Conservation (phyloP, 2,888 invertebrate species). For the Ectemnius cavifrons region DNA sequence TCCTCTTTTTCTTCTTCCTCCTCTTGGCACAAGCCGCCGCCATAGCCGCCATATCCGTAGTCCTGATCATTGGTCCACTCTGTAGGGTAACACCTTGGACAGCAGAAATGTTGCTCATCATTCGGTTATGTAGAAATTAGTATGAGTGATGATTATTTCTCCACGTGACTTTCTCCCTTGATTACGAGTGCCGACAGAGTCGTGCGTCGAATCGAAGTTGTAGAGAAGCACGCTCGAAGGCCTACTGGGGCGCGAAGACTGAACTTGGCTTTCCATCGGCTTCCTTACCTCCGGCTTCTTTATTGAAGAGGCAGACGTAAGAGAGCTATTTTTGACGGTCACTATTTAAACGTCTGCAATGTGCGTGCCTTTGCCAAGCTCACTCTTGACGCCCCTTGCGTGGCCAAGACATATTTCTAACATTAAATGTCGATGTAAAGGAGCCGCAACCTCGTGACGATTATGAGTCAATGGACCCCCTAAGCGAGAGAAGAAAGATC, state of each 20-base stretch:
- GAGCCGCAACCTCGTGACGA: conserved; percentile 35
- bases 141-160: conserved; percentile 14
- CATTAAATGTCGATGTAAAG: conserved; percentile 48
- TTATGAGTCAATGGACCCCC: conserved; percentile 49
- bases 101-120: conserved; percentile 41
- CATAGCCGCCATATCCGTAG: conserved; percentile 61
- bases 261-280: conserved; percentile 48
- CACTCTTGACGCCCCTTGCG: conserved; percentile 35
- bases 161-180: not conserved
- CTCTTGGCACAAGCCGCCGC: conserved; percentile 67
- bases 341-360: conserved; percentile 66
- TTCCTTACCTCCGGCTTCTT: conserved; percentile 22
- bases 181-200: too few species aligned
- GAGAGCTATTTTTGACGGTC: conserved; percentile 61
- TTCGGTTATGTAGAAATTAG: not conserved
- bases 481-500: not conserved
- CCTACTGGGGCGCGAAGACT: conserved; percentile 29
- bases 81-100: conserved; percentile 75
- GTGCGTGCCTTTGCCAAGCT: conserved; percentile 59
- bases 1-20: conserved; percentile 75
- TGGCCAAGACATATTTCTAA: conserved; percentile 46
- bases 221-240: too few species aligned
- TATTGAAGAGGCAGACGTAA: conserved; percentile 30
- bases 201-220: too few species aligned
- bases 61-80: conserved; percentile 73